Percentiles rank a stretch among this genome's conserved stretches.
Evolutionary conservation across 2,797 vertebrate genomes (phyloP).

Genomic region (Oophaga sylvatica): DNA sequence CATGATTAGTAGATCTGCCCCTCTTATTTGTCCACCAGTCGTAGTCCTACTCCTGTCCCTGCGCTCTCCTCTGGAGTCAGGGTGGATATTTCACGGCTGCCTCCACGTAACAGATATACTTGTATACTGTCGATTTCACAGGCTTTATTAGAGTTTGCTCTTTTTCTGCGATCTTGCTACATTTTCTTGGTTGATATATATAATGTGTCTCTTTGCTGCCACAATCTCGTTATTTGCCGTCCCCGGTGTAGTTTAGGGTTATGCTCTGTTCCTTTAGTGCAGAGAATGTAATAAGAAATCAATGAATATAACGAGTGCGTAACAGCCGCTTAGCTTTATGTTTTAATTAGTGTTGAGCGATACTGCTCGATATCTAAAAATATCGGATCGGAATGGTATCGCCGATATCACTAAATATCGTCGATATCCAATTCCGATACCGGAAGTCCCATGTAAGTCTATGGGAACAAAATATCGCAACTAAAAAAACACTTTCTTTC

Average conservation of each 20-base stretch:
- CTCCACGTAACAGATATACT: not conserved
- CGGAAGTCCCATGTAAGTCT: too few relatives aligned
- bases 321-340: constrained; percentile 16
- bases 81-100: not conserved
- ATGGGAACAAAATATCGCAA: too few relatives aligned
- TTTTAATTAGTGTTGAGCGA: too few relatives aligned
- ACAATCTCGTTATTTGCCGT: not conserved
- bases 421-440: too few relatives aligned
- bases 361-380: too few relatives aligned
- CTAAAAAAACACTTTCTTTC: too few relatives aligned
- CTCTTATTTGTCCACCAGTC: too few relatives aligned
- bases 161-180: not conserved
- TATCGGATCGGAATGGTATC: too few relatives aligned
- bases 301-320: constrained; percentile 2
- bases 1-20: too few relatives aligned
- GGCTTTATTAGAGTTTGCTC: not conserved
- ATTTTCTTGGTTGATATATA: constrained; percentile 8
- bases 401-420: too few relatives aligned
- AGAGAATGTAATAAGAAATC: constrained; percentile 21
- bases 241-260: not conserved
- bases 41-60: too few relatives aligned
- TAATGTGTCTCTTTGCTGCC: not conserved
- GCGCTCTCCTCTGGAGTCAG: too few relatives aligned
- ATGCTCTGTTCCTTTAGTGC: constrained; percentile 24
- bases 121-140: not conserved